Conservation (phyloP, 35 echinoderm and acorn worm genomes). For the Ophiothrix spiculata region DNA sequence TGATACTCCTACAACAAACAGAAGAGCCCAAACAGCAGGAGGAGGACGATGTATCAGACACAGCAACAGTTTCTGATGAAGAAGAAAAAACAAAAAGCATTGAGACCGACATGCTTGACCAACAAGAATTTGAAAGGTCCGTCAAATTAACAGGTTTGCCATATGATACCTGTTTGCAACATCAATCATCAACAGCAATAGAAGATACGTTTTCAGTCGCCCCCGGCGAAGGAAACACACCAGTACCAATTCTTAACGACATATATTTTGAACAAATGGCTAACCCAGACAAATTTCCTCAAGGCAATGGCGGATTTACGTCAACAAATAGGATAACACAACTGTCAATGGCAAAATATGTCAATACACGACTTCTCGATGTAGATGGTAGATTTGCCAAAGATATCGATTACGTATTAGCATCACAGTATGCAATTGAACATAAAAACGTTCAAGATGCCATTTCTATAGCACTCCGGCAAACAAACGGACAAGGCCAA, state of each 20-base stretch:
- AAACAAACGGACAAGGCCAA: constrained; percentile 26
- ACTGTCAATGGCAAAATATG: constrained; percentile 1
- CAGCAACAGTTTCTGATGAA: neutral
- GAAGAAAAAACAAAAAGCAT: too few relatives aligned
- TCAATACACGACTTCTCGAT: constrained; percentile 17
- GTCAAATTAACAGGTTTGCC: neutral
- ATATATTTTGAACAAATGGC: constrained; percentile 1
- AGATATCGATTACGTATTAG: constrained; percentile 44
- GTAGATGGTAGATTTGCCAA: constrained; percentile 9
- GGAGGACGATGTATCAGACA: neutral
- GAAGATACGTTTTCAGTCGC: neutral
- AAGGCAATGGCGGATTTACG: neutral
- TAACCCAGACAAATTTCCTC: constrained; percentile 12
- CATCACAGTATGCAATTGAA: constrained; percentile 37
- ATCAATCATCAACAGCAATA: neutral
- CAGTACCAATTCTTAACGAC: neutral
- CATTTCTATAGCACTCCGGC: constrained; percentile 12
- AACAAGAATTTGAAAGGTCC: neutral
- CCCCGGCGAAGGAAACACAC: constrained; percentile 8
- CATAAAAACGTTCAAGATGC: neutral
- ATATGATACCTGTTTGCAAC: neutral
- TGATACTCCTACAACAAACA: neutral
- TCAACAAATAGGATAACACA: constrained; percentile 2
- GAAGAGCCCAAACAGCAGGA: neutral
- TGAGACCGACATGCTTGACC: too few relatives aligned